Evolutionary conservation across 1,140 invertebrate genomes (phyloP).

Genomic region (Cryptotermes secundus): DNA sequence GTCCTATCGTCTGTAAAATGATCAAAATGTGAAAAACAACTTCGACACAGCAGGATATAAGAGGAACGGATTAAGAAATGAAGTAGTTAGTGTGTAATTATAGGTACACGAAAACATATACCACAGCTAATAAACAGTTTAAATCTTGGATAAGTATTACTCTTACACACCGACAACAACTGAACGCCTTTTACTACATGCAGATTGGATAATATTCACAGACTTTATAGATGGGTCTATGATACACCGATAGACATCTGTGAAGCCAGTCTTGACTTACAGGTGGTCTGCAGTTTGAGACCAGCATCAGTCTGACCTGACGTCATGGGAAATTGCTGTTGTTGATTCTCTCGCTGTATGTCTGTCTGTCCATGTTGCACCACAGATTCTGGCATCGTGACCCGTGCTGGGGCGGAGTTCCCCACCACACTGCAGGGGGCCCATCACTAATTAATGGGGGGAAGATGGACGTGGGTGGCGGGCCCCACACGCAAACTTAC

Average conservation of each 20-base stretch:
- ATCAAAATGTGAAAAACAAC: no score
- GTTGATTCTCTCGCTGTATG: background rate
- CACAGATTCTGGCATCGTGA: background rate
- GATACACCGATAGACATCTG: background rate
- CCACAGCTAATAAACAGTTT: no score
- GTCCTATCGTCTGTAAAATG: no score
- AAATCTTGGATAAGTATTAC: background rate
- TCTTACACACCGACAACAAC: background rate
- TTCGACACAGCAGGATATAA: no score
- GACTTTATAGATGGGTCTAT: background rate
- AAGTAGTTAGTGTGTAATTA: no score
- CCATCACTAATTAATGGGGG: constrained; percentile 7
- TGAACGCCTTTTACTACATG: background rate
- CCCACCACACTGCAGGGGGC: background rate
- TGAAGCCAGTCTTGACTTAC: background rate
- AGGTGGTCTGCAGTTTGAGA: background rate
- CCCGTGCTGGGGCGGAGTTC: constrained; percentile 8
- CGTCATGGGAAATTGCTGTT: constrained; percentile 10
- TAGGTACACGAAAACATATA: no score
- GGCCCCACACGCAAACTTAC: background rate
- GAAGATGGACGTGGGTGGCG: background rate
- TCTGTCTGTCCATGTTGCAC: constrained; percentile 4
- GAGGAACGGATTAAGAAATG: no score
- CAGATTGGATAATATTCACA: background rate
- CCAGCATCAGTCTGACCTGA: background rate